Conservation (phyloP, 2,113 vertebrate genomes). For the Dromiciops gliroides region DNA sequence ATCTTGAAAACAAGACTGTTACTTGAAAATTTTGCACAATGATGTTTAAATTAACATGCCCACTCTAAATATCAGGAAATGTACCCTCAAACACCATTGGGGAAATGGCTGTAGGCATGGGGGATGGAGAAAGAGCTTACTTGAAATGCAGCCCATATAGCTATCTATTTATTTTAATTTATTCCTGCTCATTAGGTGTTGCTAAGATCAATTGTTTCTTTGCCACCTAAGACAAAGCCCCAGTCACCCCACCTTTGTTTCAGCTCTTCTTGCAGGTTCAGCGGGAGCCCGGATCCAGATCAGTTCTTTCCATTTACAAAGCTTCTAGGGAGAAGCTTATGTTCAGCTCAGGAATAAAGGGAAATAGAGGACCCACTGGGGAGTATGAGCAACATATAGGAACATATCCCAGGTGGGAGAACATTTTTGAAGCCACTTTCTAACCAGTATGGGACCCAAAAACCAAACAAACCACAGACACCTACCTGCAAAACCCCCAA, state of each 20-base stretch:
- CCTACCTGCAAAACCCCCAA: slow-evolving; percentile 34
- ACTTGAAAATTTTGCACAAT: too few relatives aligned
- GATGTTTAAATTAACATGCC: too few relatives aligned
- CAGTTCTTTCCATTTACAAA: not conserved
- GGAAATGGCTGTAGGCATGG: too few relatives aligned
- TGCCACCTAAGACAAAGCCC: not conserved
- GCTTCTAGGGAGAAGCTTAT: not conserved
- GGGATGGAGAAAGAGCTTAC: not conserved
- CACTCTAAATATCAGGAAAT: too few relatives aligned
- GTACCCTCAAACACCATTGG: too few relatives aligned
- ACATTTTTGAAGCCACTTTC: not conserved
- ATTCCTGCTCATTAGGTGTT: not conserved
- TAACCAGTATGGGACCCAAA: slow-evolving; percentile 15
- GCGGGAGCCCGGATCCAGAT: not conserved
- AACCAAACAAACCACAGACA: not conserved
- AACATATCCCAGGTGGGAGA: rapidly evolving
- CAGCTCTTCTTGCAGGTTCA: not conserved
- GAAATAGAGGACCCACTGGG: not conserved
- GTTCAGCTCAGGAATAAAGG: not conserved
- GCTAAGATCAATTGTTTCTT: not conserved
- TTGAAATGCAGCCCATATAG: not conserved
- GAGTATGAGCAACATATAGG: too few relatives aligned
- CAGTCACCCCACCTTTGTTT: not conserved
- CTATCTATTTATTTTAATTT: not conserved
- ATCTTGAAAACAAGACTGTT: too few relatives aligned